Percentiles rank a stretch among this genome's conserved stretches.
These are phyloP conservation scores for Lateolabrax maculatus DNA, from an alignment of 2,797 vertebrate genomes.

Conservation along the genomic window DNA sequence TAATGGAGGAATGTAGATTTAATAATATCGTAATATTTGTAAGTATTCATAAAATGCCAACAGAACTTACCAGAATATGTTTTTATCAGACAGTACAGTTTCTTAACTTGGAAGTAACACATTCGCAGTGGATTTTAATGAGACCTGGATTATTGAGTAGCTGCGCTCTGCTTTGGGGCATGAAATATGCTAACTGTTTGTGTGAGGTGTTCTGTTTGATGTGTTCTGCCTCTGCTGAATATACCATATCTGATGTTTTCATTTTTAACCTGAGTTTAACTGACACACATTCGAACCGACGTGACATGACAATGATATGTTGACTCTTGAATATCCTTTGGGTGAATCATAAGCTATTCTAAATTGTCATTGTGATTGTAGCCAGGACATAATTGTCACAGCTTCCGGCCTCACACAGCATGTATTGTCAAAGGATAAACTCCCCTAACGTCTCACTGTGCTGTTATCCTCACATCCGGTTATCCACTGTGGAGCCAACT, in stretches of 20 bases:
- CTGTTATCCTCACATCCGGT: not conserved
- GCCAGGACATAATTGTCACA: not conserved
- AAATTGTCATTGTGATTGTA: slow-evolving; percentile 5
- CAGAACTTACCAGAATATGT: slow-evolving; percentile 5
- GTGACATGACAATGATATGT: not conserved
- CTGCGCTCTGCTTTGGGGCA: slow-evolving; percentile 50
- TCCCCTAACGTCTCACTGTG: not conserved
- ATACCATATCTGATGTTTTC: slow-evolving; percentile 32
- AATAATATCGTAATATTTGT: slow-evolving; percentile 23
- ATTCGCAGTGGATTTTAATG: slow-evolving; percentile 46
- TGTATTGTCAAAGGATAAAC: not conserved
- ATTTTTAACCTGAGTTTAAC: slow-evolving; percentile 39
- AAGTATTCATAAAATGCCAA: not conserved
- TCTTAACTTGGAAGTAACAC: slow-evolving; percentile 26
- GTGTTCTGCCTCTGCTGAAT: slow-evolving; percentile 39
- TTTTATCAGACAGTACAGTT: slow-evolving; percentile 8
- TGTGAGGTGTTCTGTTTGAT: slow-evolving; percentile 50
- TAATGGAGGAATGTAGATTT: not conserved
- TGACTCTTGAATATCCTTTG: slow-evolving; percentile 4
- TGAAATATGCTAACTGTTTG: slow-evolving; percentile 61
- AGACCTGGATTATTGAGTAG: slow-evolving; percentile 66
- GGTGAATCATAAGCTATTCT: not conserved
- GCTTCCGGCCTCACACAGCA: not conserved
- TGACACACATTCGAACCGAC: slow-evolving; percentile 20
- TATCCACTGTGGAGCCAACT: not conserved